Evolutionary conservation across 2,888 invertebrate species (phyloP), one percentile per base, ranked within the genome.

Genomic region (Auanema sp.): DNA sequence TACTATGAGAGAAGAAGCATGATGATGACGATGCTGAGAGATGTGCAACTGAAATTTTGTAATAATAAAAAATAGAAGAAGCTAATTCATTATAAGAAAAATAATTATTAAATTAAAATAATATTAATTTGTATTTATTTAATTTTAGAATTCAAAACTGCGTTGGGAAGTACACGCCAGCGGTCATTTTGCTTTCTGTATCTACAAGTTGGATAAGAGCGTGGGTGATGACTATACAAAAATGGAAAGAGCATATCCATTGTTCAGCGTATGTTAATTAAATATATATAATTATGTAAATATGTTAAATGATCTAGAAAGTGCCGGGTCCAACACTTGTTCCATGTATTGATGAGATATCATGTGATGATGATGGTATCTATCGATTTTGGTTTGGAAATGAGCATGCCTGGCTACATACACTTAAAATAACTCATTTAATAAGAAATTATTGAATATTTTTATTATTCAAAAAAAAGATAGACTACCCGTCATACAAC

Each of bases 351-450:
- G 80, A 79, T 58, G 50, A 63, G n/a, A 56, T 78, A 14, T 57
- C 51, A 11, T 55, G 60, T 23, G 47, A 52, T 1, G 58, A 68
- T 42, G 25, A 66, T 60, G 72, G 69, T 8, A 71, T 64, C 2
- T 71, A 71, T 58, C 72, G 78, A 21, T 54, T 81, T 14, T 81
- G 80, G 80, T 75, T 81, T 56, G 74, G 76, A 51, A 81, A 81
- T 64, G 71, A 81, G 56, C 81, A 81, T 63, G 80, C 81, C 24
- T 81, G 80, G 79, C 72, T 80, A 52, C 81, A 81, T 66, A 76
- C 77, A 3, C 71, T 81, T 43, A 80, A 76, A 60, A 55, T 73
- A 41, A 42, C 43, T 11, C 57, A 62, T 47, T 24, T 42, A n/a
- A 62, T 62, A 33, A 33, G 33, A 8, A 33, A 33, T 33, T 33